Conservation (phyloP, 2,888 invertebrate genomes). For the Tetragonula carbonaria region DNA sequence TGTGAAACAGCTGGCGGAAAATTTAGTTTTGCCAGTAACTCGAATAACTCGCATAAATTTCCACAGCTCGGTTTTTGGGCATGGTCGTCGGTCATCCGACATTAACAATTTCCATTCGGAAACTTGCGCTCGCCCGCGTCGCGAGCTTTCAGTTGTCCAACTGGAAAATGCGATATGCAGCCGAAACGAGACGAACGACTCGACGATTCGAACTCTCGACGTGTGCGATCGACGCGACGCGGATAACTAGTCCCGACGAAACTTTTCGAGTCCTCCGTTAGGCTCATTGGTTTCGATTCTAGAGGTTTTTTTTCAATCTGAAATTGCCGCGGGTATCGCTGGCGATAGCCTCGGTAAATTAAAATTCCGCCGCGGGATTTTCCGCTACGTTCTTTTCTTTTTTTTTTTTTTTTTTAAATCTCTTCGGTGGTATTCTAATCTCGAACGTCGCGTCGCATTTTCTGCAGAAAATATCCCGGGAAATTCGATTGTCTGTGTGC, state of each 20-base stretch:
- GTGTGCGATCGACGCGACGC: not conserved
- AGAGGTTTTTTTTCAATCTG: not conserved
- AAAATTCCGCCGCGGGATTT: not conserved
- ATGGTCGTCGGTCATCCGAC: constrained; percentile 40
- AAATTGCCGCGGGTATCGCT: not conserved
- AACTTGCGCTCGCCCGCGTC: not conserved
- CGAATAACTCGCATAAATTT: constrained; percentile 66
- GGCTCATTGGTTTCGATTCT: not conserved
- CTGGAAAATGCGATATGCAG: constrained; percentile 20
- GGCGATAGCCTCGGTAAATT: not conserved
- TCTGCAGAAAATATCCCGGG: no score
- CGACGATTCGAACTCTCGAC: not conserved
- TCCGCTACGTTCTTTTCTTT: no score
- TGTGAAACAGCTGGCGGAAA: constrained; percentile 46
- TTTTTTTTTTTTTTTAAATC: no score
- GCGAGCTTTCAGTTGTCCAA: constrained; percentile 41
- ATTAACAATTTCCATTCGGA: constrained; percentile 49
- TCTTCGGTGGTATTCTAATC: no score
- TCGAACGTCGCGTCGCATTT: no score
- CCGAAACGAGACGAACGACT: constrained; percentile 1
- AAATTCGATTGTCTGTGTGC: no score
- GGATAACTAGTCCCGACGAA: not conserved
- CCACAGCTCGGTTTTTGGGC: constrained; percentile 40
- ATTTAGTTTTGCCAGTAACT: constrained; percentile 48
- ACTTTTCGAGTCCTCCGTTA: not conserved